A percentile compares a stretch with the other conserved stretches of the same genome.
Evolutionary conservation across 2,797 vertebrate genomes (phyloP).

Genomic region (Muraenolepis orangiensis): DNA sequence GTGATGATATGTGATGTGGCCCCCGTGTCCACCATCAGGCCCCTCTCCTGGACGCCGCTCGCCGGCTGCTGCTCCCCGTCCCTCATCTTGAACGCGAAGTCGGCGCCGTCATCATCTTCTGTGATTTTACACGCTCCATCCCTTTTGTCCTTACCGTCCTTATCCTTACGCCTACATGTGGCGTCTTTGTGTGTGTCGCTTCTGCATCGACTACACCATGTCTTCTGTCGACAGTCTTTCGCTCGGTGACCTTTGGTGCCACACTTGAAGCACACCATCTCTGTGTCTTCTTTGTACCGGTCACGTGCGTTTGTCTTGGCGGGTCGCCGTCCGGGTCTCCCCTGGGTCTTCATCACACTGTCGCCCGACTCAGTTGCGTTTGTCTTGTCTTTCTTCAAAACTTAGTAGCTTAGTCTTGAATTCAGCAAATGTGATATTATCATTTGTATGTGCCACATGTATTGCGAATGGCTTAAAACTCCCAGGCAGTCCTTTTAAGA

Average conservation of each 20-base stretch:
- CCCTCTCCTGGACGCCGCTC: constrained; percentile 7
- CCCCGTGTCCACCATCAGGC: too few relatives aligned
- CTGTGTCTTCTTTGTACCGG: background rate
- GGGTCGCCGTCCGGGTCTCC: background rate
- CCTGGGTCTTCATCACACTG: constrained; percentile 6
- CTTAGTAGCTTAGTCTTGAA: constrained; percentile 23
- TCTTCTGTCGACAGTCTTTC: background rate
- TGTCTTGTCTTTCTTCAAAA: too few relatives aligned
- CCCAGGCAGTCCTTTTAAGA: constrained; percentile 24
- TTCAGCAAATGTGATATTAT: constrained; percentile 6
- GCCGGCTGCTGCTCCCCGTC: background rate
- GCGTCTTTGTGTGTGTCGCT: too few relatives aligned
- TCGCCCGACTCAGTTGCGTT: background rate
- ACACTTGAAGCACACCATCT: background rate
- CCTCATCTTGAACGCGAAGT: too few relatives aligned
- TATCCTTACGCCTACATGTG: background rate
- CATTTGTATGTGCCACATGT: constrained; percentile 4
- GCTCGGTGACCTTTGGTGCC: constrained; percentile 16
- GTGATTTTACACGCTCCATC: too few relatives aligned
- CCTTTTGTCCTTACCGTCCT: too few relatives aligned
- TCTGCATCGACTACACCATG: constrained; percentile 15
- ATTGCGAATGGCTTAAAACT: constrained; percentile 20
- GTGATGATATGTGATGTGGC: constrained; percentile 26
- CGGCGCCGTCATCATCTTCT: too few relatives aligned
- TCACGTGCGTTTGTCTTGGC: background rate